Evolutionary conservation across 1,140 invertebrate genomes (phyloP), one percentile per base, ranked within the genome.

Genomic region (Drosophila ironensis): DNA sequence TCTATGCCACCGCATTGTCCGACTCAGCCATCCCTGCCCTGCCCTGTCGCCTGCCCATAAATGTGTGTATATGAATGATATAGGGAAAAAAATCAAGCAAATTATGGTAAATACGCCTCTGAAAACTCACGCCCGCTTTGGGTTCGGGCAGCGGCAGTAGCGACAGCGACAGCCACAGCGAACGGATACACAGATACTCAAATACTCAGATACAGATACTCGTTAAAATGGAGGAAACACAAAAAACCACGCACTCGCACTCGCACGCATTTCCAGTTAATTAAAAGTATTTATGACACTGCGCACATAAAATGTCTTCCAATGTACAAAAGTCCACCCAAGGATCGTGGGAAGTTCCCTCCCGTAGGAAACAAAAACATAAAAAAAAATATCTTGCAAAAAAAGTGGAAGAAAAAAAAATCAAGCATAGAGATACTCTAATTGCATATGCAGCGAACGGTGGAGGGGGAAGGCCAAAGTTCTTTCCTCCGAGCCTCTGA

Each of bases 271-370:
- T 81, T 80, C 59, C 76, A 80, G 76, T 81, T 80, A 80, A 80
- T 80, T 80, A 80, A 80, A 80, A 80, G 76, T 80, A 80, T 80
- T 80, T 80, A 81, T 80, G 76, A 81, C 75, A 77, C 67, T 76
- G 57, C 45, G 45, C 27, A 45, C 48, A 68, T 60, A 75, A 63
- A 63, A 61, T 63, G 41, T 63, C 56, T 63, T 63, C 41, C 59
- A 56, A 64, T 72, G 76, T 76, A 84, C 75, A 70, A 74, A 74
- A 80, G 75, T 80, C 59, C 70, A 72, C 72, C 70, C 63, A 76
- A 84, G 77, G 78, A 82, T 77, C 78, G 77, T 82, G 78, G 77
- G 77, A 82, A 84, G 78, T 82, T 82, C 72, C 57, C 60, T 51
- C 28, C 35, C 47, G n/a, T n/a, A n/a, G n/a, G n/a, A n/a, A n/a